Evolutionary conservation across 2,113 vertebrate species (phyloP).

Genomic region (Forbesichthys papilliferus): DNA sequence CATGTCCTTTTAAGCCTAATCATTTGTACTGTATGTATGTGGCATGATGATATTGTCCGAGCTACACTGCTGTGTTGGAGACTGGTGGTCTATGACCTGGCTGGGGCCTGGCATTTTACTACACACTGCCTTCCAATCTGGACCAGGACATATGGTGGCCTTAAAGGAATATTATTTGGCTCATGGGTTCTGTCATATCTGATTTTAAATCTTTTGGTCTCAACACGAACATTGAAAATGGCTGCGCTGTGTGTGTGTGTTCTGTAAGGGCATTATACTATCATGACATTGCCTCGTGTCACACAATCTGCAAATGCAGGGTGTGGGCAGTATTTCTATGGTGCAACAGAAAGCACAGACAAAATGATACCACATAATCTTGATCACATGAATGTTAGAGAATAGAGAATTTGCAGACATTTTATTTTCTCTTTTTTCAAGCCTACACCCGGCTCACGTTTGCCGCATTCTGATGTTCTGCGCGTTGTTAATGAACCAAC

Average conservation of each 20-base stretch:
- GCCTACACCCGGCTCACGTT: not conserved
- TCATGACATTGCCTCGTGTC: constrained; percentile 18
- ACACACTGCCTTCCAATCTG: not conserved
- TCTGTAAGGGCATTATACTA: constrained; percentile 16
- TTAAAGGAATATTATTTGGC: constrained; percentile 5
- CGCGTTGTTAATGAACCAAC: no score
- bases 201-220: constrained; percentile 9
- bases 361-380: not conserved
- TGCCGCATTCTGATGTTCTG: not conserved
- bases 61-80: constrained; percentile 24
- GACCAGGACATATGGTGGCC: constrained; percentile 33
- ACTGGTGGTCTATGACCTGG: constrained; percentile 35
- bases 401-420: not conserved
- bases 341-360: constrained; percentile 10
- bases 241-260: constrained; percentile 4
- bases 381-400: no score
- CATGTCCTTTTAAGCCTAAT: no score
- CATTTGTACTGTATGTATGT: not conserved
- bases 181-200: not conserved
- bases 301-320: constrained; percentile 9
- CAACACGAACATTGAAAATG: constrained; percentile 4
- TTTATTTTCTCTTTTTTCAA: not conserved
- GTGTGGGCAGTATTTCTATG: constrained; percentile 14
- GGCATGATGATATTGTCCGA: not conserved
- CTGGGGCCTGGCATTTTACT: constrained; percentile 19